Evolutionary conservation across 2,797 vertebrate genomes (phyloP).

Genomic region (Xenopus petersii): DNA sequence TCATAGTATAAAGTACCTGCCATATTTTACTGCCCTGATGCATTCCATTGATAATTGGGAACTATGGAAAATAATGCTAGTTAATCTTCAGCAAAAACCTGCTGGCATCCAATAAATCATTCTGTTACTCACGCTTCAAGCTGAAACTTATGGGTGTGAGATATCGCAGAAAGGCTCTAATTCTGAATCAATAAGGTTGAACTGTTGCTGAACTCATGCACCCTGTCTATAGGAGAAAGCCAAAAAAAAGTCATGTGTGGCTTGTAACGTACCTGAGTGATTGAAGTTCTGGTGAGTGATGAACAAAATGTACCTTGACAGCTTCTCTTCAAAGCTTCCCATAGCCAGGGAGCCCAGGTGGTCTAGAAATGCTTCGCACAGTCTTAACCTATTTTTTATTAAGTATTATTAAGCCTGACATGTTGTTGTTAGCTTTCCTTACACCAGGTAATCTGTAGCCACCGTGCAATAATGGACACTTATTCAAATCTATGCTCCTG

Average conservation of each 20-base stretch:
- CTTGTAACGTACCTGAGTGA: slow-evolving; percentile 60
- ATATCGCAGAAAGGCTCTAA: slow-evolving; percentile 53
- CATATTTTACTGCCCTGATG: too few relatives aligned
- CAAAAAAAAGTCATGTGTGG: slow-evolving; percentile 53
- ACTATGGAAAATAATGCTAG: neutral
- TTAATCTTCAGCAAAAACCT: neutral
- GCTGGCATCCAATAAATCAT: neutral
- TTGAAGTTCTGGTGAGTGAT: slow-evolving; percentile 63
- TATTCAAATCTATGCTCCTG: too few relatives aligned
- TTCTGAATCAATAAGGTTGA: slow-evolving; percentile 65
- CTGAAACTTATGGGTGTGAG: slow-evolving; percentile 55
- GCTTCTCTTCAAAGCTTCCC: slow-evolving; percentile 57
- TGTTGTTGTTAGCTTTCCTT: too few relatives aligned
- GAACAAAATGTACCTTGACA: slow-evolving; percentile 69
- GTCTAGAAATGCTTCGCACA: slow-evolving; percentile 48
- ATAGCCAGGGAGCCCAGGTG: slow-evolving; percentile 61
- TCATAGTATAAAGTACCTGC: too few relatives aligned
- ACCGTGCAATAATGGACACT: too few relatives aligned
- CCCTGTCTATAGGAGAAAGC: slow-evolving; percentile 51
- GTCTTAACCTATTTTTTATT: neutral
- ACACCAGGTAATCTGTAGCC: too few relatives aligned
- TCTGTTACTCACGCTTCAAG: neutral
- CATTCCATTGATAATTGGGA: too few relatives aligned
- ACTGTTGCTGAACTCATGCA: slow-evolving; percentile 64
- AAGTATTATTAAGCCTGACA: neutral